Base-by-base conservation (phyloP, 2,113 vertebrate genomes). In the Pedetes capensis region DNA sequence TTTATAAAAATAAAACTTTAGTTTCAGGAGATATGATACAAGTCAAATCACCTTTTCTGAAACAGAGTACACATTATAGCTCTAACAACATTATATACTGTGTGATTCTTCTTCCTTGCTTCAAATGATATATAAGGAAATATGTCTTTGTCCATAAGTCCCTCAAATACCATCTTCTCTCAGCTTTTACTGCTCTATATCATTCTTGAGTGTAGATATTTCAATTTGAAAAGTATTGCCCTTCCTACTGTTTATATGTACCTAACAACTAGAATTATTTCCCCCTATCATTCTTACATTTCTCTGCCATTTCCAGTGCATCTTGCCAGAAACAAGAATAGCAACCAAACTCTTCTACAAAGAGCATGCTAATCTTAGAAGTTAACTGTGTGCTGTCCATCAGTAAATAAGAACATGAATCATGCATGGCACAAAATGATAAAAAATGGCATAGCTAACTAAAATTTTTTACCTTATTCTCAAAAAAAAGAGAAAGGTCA, bases 251-350 rank as follows among this genome's bases (percentile, higher is more conserved):
- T 95, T 96, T 95, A 72, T 85, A 61, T 81, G 61, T 88, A 66
- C 68, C 76, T 93, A 93, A 96, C 84, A 95, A 93, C 80, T 92
- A 90, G 53, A 95, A 94, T 97, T 93, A 96, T 87, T 96, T 93
- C 4, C 71, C 86, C 76, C 72, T 80, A 92, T 96, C 72, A 78
- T 94, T 97, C 93, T 96, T 89, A 80, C 1, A 79, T 87, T 93
- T 93, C 86, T 34, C 80, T 93, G 37, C 29, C 64, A 89, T 92
- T 93, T 93, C 49, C 42, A 47, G 37, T 93, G 29, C 17, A 93
- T 89, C 39, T 86, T 88, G 13, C 44, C 59, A 64, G 72, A 95
- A 95, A 89, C 63, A 94, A 76, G 75, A 92, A 88, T 57, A 90
- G 44, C 8, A 85, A 91, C 37, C 25, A 95, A 91, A 95, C 80